These are phyloP conservation scores for Neodiprion pinetum DNA, from an alignment of 1,140 invertebrate genomes.

Conservation along the genomic window DNA sequence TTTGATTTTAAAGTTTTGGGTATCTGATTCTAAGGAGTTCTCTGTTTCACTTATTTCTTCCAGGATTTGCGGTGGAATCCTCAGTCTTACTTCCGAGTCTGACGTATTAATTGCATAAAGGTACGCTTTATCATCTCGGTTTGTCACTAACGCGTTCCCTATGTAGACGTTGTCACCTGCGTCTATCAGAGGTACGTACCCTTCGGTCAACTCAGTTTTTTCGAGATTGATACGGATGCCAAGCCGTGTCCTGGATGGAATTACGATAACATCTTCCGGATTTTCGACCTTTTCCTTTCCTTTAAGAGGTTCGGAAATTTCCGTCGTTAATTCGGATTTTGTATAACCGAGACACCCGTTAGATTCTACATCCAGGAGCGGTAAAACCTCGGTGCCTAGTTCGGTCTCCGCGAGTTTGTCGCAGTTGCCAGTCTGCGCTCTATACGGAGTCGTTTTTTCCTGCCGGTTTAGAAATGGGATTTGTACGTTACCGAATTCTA, in stretches of 20 bases:
- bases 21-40: too few species aligned
- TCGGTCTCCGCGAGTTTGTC: not conserved
- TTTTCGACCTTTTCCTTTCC: not conserved
- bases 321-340: not conserved
- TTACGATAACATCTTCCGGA: conserved; percentile 11
- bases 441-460: too few species aligned
- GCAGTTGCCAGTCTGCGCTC: not conserved
- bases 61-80: not conserved
- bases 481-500: too few species aligned
- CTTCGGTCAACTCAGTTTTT: not conserved
- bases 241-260: conserved; percentile 12
- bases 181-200: conserved; percentile 8
- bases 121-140: not conserved
- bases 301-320: not conserved
- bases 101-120: conserved; percentile 14
- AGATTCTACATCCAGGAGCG: not conserved
- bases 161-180: conserved; percentile 2
- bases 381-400: not conserved
- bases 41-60: not conserved
- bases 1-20: too few species aligned
- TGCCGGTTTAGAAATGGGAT: too few species aligned
- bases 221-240: conserved; percentile 2
- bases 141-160: conserved; percentile 6
- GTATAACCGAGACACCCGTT: not conserved
- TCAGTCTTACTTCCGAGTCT: conserved; percentile 8